phyloP scores from a whole-genome alignment of 2,888 invertebrate genomes.

The Saturnia japonica region DNA sequence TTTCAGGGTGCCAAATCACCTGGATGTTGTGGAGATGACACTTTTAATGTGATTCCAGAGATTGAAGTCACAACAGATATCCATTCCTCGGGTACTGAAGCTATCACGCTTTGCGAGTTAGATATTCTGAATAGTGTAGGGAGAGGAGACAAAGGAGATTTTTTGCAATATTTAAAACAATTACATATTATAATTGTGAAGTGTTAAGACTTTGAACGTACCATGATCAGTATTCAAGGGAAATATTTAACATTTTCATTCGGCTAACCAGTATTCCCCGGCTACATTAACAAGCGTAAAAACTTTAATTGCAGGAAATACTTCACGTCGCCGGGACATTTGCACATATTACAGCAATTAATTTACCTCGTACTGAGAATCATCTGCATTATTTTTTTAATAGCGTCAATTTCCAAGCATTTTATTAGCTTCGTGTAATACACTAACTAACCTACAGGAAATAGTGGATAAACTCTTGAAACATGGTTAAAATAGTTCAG shows the following conservation, averaged over 20 bases:
- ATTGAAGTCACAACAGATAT: no score
- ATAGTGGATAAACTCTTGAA: not conserved
- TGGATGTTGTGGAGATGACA: no score
- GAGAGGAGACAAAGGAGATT: no score
- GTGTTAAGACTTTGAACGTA: not conserved
- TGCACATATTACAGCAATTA: constrained; percentile 19
- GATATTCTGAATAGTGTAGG: no score
- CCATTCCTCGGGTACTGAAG: no score
- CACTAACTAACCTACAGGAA: not conserved
- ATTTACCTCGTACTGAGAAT: constrained; percentile 18
- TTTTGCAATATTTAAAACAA: no score
- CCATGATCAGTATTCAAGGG: constrained; percentile 3
- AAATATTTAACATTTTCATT: constrained; percentile 5
- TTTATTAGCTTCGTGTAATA: not conserved
- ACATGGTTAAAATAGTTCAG: not conserved
- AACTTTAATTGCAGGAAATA: constrained; percentile 41
- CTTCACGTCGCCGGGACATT: constrained; percentile 25
- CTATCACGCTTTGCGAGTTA: no score
- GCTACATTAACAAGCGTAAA: constrained; percentile 24
- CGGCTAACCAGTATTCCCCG: not conserved
- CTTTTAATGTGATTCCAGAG: no score
- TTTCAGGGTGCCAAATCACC: no score
- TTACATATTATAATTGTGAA: not conserved
- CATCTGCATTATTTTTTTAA: constrained; percentile 22
- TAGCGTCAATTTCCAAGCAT: not conserved